Percentiles rank a stretch among this genome's conserved stretches.
Evolutionary conservation across 64 coral and sea anemone species (phyloP).

Genomic region (Dendrophyllia cribrosa): DNA sequence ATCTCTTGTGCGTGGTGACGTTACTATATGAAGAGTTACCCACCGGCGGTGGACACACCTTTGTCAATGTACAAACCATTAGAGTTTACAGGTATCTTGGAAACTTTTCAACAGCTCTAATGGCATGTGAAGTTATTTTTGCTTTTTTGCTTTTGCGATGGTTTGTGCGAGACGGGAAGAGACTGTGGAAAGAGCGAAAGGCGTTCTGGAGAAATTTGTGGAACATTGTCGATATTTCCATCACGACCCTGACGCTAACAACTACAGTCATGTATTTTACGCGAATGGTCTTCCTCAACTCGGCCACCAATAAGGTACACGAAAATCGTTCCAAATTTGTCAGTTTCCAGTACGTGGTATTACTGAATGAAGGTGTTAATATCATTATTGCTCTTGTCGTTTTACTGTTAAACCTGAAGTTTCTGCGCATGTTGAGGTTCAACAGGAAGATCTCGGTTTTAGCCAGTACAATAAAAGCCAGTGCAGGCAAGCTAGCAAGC

Average conservation of each 20-base stretch:
- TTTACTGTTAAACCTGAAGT: constrained; percentile 76
- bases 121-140: constrained; percentile 83
- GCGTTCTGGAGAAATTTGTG: constrained; percentile 67
- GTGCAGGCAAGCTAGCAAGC: constrained; percentile 47
- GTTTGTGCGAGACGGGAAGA: constrained; percentile 86
- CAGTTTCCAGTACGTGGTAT: constrained; percentile 89
- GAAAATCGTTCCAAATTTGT: constrained; percentile 66
- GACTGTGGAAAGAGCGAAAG: constrained; percentile 58
- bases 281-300: constrained; percentile 66
- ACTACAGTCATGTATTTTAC: constrained; percentile 71
- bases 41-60: constrained; percentile 40
- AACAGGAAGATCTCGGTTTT: constrained; percentile 89
- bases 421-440: constrained; percentile 81
- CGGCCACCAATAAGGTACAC: constrained; percentile 58
- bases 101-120: constrained; percentile 66
- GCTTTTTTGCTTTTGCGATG: constrained; percentile 70
- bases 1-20: constrained; percentile 83
- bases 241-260: constrained; percentile 65
- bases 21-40: constrained; percentile 76
- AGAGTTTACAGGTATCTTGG: constrained; percentile 82
- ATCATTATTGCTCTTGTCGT: constrained; percentile 59
- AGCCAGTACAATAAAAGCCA: constrained; percentile 57
- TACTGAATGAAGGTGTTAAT: constrained; percentile 81
- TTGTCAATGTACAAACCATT: constrained; percentile 85
- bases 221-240: constrained; percentile 72